Percentiles rank a stretch among this genome's conserved stretches.
Conservation (phyloP, 2,113 vertebrate genomes). For the Mus spicilegus region DNA sequence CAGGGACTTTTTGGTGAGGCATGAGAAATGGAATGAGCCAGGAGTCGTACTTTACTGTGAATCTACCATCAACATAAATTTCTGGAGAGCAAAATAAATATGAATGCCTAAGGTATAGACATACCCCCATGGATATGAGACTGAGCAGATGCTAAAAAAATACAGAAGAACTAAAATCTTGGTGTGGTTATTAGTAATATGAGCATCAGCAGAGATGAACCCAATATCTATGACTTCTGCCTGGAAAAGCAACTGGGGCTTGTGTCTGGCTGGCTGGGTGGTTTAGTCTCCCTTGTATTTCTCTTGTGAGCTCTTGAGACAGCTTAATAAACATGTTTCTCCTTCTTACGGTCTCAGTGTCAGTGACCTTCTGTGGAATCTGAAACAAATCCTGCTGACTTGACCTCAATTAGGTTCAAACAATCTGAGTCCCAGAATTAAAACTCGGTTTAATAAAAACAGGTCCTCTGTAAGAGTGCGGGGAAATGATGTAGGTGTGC, state of each 20-base stretch:
- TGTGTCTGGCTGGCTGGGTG: background rate
- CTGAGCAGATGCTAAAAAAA: background rate
- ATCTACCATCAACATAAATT: background rate
- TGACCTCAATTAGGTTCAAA: background rate
- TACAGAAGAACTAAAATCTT: background rate
- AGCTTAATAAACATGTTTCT: background rate
- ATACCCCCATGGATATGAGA: background rate
- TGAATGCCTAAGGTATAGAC: background rate
- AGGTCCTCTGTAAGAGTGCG: background rate
- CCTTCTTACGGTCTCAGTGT: background rate
- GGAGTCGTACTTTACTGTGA: background rate
- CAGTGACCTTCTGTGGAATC: background rate
- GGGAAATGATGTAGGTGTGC: background rate
- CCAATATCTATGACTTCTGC: background rate
- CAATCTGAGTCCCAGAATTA: background rate
- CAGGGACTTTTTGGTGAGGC: background rate
- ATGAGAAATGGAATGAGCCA: background rate
- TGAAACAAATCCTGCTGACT: background rate
- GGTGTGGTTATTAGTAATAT: background rate
- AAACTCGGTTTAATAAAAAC: background rate
- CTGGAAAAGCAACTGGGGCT: background rate
- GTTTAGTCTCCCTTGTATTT: fast-evolving
- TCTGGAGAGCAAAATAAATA: background rate
- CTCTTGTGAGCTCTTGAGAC: background rate
- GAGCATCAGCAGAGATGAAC: background rate